These are phyloP conservation scores for Sardina pilchardus DNA, from an alignment of 2,113 vertebrate species.

Conservation along the genomic window DNA sequence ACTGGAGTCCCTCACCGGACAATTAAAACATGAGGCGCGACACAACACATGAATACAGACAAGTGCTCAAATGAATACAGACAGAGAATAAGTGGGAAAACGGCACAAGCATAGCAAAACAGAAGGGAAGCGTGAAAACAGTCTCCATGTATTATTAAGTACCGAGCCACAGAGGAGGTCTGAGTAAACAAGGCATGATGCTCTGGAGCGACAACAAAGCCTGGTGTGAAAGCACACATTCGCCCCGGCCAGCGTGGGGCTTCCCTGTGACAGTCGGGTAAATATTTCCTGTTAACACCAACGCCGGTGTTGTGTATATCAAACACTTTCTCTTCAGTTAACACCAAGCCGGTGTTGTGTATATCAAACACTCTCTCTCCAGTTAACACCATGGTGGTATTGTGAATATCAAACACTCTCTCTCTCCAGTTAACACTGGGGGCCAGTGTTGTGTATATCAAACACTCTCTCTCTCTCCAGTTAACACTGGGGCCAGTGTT, in stretches of 20 bases:
- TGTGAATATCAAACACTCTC: no score
- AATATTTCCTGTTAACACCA: slow-evolving; percentile 65
- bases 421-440: no score
- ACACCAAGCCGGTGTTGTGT: slow-evolving; percentile 52
- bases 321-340: slow-evolving; percentile 38
- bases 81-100: not conserved
- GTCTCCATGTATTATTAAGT: slow-evolving; percentile 68
- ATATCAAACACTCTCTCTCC: slow-evolving; percentile 52
- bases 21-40: not conserved
- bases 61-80: not conserved
- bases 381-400: no score
- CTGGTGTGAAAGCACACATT: slow-evolving; percentile 51
- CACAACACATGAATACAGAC: not conserved
- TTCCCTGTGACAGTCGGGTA: slow-evolving; percentile 63
- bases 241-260: slow-evolving; percentile 59
- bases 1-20: not conserved
- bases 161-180: slow-evolving; percentile 60
- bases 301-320: slow-evolving; percentile 59
- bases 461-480: no score
- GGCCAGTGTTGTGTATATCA: no score
- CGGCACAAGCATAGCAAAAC: not conserved
- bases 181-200: slow-evolving; percentile 65
- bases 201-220: slow-evolving; percentile 72
- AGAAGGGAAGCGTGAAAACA: slow-evolving; percentile 44
- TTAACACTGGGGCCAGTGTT: no score